phyloP scores from a whole-genome alignment of 2,797 vertebrate genomes.

The Danio kyathit region DNA sequence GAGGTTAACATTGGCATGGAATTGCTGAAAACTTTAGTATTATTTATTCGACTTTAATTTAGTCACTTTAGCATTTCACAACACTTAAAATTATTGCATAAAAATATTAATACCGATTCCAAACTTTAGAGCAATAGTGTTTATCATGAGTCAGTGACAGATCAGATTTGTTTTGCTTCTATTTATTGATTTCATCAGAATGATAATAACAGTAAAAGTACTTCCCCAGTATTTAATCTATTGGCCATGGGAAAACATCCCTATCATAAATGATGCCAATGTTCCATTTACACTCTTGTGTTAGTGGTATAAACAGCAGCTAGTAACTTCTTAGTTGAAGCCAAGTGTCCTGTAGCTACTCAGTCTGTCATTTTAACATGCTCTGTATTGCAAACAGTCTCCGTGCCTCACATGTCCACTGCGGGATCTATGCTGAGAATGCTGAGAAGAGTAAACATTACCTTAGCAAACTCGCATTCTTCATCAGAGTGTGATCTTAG shows the following conservation, averaged over 20 bases:
- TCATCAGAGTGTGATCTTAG: neutral
- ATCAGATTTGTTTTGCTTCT: neutral
- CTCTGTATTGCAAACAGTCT: conserved; percentile 19
- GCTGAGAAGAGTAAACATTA: conserved; percentile 37
- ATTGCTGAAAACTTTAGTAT: no score
- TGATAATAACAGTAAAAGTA: neutral
- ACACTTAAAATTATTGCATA: neutral
- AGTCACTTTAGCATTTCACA: no score
- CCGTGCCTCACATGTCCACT: neutral
- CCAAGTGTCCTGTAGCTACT: conserved; percentile 24
- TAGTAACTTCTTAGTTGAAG: neutral
- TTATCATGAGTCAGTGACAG: neutral
- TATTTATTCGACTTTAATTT: no score
- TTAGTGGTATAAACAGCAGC: conserved; percentile 15
- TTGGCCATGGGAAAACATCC: neutral
- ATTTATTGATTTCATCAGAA: neutral
- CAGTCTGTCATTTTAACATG: conserved; percentile 26
- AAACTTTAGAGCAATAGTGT: neutral
- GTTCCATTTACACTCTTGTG: conserved; percentile 11
- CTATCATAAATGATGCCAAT: neutral
- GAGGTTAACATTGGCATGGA: no score
- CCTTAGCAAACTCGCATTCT: conserved; percentile 4
- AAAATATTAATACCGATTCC: neutral
- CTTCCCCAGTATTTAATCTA: neutral
- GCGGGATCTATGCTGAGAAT: conserved; percentile 26